phyloP scores from a whole-genome alignment of 2,113 vertebrate species.

The Lethenteron reissneri region DNA sequence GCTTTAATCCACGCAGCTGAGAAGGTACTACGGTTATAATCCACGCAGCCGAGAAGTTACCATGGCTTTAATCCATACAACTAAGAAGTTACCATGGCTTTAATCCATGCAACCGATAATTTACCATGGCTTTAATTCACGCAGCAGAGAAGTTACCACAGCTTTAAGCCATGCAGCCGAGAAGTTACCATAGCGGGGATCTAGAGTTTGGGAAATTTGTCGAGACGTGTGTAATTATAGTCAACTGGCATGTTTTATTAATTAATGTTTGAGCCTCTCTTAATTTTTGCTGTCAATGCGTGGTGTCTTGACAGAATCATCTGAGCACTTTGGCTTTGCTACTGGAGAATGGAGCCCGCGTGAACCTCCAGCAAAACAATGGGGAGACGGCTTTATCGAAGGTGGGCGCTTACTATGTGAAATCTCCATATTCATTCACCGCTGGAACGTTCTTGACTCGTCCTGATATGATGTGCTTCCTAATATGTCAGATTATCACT shows the following conservation, averaged over 20 bases:
- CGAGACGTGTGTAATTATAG: background rate
- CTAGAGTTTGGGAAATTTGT: background rate
- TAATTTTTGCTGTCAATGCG: background rate
- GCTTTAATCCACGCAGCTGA: constrained; percentile 84
- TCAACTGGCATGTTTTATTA: background rate
- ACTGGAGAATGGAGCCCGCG: constrained; percentile 64
- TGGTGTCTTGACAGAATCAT: constrained; percentile 41
- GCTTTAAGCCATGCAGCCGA: too few relatives aligned
- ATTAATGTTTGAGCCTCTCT: constrained; percentile 4
- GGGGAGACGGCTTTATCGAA: constrained; percentile 92
- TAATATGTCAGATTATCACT: too few relatives aligned
- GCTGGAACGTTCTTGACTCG: too few relatives aligned
- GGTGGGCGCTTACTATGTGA: constrained; percentile 19
- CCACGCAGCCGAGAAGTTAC: background rate
- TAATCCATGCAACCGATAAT: background rate
- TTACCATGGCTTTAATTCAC: background rate
- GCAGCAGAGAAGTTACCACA: too few relatives aligned
- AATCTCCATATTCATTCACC: too few relatives aligned
- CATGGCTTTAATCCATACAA: background rate
- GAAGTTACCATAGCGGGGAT: too few relatives aligned
- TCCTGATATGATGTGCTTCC: too few relatives aligned
- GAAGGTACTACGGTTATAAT: constrained; percentile 33
- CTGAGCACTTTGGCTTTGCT: constrained; percentile 77
- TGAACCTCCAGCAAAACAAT: constrained; percentile 53
- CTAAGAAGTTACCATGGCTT: background rate